Base-by-base conservation (phyloP, 1,140 invertebrate species). In the Aporrectodea caliginosa region DNA sequence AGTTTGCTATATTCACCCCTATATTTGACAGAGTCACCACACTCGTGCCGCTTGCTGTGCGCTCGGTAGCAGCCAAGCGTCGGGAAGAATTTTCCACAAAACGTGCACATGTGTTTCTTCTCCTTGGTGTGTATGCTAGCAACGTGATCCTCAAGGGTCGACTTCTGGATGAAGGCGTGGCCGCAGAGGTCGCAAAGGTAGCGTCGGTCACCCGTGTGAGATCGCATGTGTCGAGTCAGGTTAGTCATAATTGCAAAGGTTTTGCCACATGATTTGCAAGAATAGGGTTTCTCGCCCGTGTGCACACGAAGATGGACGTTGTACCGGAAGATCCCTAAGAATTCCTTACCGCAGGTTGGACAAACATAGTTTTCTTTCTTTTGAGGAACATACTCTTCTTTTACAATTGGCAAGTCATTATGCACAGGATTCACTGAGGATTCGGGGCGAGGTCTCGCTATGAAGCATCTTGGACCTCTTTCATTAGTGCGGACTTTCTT, bases 291-390 rank as follows among this genome's bases (percentile, higher is more conserved):
- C 80, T 85, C 84, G 6, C 84, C 83, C 35, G 83, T 83, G 74
- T 85, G 84, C 29, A 83, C 80, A 22, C 83, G 76, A 14, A 78
- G 75, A 73, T 85, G 84, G 12, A 95, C 98, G 88, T 98, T 98
- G 12, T 98, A 91, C 22, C 94, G 96, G 81, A 93, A 95, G 0
- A 94, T 96, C 16, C 96, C 97, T 80, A 94, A 95, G 90, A 99
- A 98, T 29, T 95, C 94, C 77, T 91, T 91, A 0, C 94, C 94
- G 86, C 95, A 96, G 85, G 93, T 92, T 84, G 95, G 95, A 78
- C 82, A 82, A 22, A 32, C 73, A 32, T 78, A 81, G 29, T 76
- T 77, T 78, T 70, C 35, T 76, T 78, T 78, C 16, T 75, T 71
- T 93, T 78, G 22, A 58, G 43, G 43, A 58, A 58, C n/a, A n/a